Base-by-base conservation (phyloP, 2,113 vertebrate genomes). In the Ctenodactylus gundi region DNA sequence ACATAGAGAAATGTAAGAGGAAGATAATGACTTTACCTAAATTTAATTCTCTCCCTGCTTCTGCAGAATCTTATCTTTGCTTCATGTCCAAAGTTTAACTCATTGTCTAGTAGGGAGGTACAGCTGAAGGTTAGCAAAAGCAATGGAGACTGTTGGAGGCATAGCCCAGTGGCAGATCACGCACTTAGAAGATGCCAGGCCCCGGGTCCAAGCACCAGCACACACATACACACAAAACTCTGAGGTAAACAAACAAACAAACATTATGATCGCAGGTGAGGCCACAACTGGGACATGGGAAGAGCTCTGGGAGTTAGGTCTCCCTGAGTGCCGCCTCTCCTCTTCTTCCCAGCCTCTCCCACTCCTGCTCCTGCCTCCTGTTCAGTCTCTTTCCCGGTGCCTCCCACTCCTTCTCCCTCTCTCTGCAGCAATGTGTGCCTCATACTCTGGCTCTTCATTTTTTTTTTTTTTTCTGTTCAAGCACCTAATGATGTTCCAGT, bases 1-100 rank as follows among this genome's bases (percentile, higher is more conserved):
- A 70, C 55, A 86, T 39, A 76, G 29, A 84, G 58, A 64, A 86
- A 44, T 8, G 34, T 67, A 58, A 92, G n/a, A 70, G 13, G 90
- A 53, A 78, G 46, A 4, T 46, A 31, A 27, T 85, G 27, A 57
- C 2, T 55, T 64, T 57, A 7, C 29, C 14, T 55, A 41, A 95
- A 76, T 60, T 51, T 29, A 53, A 44, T 23, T 77, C 39, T 88
- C 14, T 39, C n/a, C 2, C 13, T 72, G 55, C 34, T 81, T 90
- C 76, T 84, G 34, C 21, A 81, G 41, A 81, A 49, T 6, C 17
- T 92, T 80, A 76, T 7, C 15, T 88, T 84, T 89, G 41, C 27
- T 91, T 41, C 15, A 29, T 49, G 44, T 6, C 46, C 60, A 73
- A 39, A 65, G 64, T 78, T 75, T 81, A 85, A 88, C 11, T 55